A percentile compares a stretch with the other conserved stretches of the same genome.
These are phyloP conservation scores for Aurelia aurita complex sp. Pacific DNA, from an alignment of 30 jellyfish, hydroid and myxozoan genomes.

Conservation along the genomic window DNA sequence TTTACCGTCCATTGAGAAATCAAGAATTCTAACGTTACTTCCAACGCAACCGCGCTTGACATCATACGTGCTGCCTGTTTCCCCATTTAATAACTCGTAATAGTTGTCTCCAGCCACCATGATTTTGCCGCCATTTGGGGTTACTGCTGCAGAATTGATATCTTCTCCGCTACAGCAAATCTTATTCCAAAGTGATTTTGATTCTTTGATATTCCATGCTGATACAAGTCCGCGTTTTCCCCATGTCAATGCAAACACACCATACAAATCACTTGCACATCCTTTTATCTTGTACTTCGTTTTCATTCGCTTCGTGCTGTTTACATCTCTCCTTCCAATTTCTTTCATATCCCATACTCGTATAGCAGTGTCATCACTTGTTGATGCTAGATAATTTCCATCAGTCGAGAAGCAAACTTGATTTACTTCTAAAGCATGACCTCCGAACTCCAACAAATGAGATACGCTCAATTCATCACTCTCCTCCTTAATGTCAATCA, in stretches of 20 bases:
- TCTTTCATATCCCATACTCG: conserved; percentile 16
- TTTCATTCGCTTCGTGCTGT: not conserved
- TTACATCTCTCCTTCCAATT: not conserved
- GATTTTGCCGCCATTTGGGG: conserved; percentile 35
- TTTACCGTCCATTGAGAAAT: conserved; percentile 31
- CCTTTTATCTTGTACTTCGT: conserved; percentile 25
- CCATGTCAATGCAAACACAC: conserved; percentile 27
- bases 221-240: conserved; percentile 50
- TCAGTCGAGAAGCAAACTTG: conserved; percentile 15
- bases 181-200: conserved; percentile 25
- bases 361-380: conserved; percentile 36
- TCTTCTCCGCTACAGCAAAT: conserved; percentile 59
- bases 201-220: conserved; percentile 7
- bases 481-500: not conserved
- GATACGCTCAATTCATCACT: not conserved
- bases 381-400: conserved; percentile 24
- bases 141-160: conserved; percentile 22
- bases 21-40: conserved; percentile 21
- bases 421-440: conserved; percentile 24
- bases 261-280: conserved; percentile 1
- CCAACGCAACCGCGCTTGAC: conserved; percentile 49
- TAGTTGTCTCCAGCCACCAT: conserved; percentile 50
- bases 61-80: conserved; percentile 33
- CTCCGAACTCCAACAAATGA: conserved; percentile 10
- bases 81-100: conserved; percentile 36